A percentile compares a stretch with the other conserved stretches of the same genome.
These are phyloP conservation scores for Lysandra coridon DNA, from an alignment of 2,888 invertebrate genomes.

Conservation along the genomic window DNA sequence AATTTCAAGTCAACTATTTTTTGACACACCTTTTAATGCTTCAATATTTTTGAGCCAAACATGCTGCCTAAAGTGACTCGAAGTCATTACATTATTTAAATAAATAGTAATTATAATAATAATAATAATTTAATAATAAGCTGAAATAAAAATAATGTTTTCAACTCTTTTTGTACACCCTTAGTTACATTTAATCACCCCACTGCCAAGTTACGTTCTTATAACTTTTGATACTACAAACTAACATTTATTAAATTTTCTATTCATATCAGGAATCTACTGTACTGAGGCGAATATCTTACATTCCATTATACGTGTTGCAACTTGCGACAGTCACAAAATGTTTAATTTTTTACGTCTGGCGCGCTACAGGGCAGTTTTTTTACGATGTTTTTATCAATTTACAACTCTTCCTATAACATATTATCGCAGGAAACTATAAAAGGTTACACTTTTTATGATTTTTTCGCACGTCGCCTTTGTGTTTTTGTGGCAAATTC, in stretches of 20 bases:
- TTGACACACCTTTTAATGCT: too few species aligned
- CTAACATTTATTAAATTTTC: neutral
- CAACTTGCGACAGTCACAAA: neutral
- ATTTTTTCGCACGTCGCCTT: neutral
- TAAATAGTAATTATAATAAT: too few species aligned
- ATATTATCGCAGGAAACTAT: neutral
- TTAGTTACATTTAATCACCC: neutral
- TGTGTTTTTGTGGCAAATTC: neutral
- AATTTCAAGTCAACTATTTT: too few species aligned
- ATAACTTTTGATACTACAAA: neutral
- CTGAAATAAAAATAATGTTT: neutral
- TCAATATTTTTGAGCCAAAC: too few species aligned
- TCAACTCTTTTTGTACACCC: neutral
- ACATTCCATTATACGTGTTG: neutral
- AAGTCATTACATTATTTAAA: too few species aligned
- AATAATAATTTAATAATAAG: neutral
- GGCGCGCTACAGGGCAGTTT: neutral
- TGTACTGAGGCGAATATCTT: neutral
- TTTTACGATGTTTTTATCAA: constrained; percentile 4
- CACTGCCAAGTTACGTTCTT: neutral
- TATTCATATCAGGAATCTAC: neutral
- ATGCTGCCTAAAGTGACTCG: too few species aligned
- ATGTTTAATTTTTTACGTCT: neutral
- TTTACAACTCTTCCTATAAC: neutral
- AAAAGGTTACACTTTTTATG: neutral